phyloP scores from a whole-genome alignment of 64 coral and sea anemone species.

The Exaiptasia diaphana region DNA sequence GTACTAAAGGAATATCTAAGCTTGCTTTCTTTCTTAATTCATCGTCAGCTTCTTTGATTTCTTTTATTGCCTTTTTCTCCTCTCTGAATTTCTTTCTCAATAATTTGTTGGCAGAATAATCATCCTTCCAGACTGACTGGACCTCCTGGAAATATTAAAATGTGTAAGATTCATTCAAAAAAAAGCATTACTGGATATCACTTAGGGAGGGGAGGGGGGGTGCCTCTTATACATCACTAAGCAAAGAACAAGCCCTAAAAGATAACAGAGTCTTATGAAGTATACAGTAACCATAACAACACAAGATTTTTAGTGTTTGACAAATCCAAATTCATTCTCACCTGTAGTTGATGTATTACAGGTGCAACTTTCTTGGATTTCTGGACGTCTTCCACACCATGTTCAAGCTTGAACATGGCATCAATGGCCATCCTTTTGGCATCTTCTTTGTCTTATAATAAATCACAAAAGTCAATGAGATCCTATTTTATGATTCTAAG shows the following conservation, averaged over 20 bases:
- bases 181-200: too few species aligned
- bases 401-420: slow-evolving; percentile 92
- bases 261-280: too few species aligned
- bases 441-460: slow-evolving; percentile 75
- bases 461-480: not conserved
- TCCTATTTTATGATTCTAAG: not conserved
- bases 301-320: too few species aligned
- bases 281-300: too few species aligned
- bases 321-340: too few species aligned
- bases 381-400: slow-evolving; percentile 80
- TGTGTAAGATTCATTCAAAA: too few species aligned
- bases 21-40: slow-evolving; percentile 64
- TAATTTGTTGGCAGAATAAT: slow-evolving; percentile 89
- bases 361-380: slow-evolving; percentile 83
- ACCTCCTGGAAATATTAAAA: too few species aligned
- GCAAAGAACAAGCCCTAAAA: too few species aligned
- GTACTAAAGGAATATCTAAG: slow-evolving; percentile 62
- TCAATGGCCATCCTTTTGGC: slow-evolving; percentile 79
- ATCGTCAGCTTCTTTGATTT: slow-evolving; percentile 48
- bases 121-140: slow-evolving; percentile 90
- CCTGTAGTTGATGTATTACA: slow-evolving; percentile 73
- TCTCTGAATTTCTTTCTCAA: slow-evolving; percentile 93
- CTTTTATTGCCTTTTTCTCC: slow-evolving; percentile 75
- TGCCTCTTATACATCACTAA: too few species aligned
- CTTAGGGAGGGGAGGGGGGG: too few species aligned